Conservation (phyloP, 2,113 vertebrate species). For the Origma solitaria region DNA sequence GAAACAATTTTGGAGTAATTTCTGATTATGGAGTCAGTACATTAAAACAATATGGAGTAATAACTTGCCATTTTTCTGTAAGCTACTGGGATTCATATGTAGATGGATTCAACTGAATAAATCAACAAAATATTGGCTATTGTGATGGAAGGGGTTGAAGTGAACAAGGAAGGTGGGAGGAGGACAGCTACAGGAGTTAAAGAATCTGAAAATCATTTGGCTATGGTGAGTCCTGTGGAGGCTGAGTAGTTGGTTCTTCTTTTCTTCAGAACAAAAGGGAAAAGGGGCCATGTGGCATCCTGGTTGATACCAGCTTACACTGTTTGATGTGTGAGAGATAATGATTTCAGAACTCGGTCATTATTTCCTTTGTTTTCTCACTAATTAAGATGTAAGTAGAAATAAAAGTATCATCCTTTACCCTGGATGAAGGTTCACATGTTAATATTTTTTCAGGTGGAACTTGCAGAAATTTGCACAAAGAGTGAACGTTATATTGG, state of each 20-base stretch:
- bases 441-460: slow-evolving; percentile 72
- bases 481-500: slow-evolving; percentile 91
- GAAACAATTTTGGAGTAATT: not conserved
- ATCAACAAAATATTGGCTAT: not conserved
- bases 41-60: not conserved
- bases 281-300: not conserved
- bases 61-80: not conserved
- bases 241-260: not conserved
- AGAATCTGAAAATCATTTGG: not conserved
- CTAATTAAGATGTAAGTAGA: not conserved
- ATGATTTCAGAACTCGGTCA: not conserved
- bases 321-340: not conserved
- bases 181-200: not conserved
- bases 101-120: not conserved
- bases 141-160: not conserved
- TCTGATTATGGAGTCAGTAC: not conserved
- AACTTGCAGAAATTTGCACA: slow-evolving; percentile 89
- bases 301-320: not conserved
- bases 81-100: not conserved
- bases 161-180: not conserved
- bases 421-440: not conserved
- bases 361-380: not conserved
- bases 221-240: not conserved
- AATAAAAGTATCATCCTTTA: not conserved
- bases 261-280: not conserved